Evolutionary conservation across 2,797 vertebrate species (phyloP), one percentile per base, ranked within the genome.

Genomic region (Varecia variegata): DNA sequence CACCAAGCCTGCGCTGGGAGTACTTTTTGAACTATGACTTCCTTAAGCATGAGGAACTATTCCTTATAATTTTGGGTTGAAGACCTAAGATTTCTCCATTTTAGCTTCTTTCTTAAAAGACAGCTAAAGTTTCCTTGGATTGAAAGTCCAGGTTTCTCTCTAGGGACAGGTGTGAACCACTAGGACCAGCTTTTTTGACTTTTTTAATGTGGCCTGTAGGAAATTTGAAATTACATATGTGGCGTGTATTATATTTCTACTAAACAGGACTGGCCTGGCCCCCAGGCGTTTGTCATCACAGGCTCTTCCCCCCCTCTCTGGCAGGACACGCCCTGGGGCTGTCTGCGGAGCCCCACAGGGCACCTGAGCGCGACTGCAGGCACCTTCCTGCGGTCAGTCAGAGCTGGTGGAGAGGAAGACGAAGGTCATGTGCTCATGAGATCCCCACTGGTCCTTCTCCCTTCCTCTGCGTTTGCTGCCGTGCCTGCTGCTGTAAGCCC

Each of bases 281-380:
- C 97, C 98, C 65, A 93, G 97, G 98, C 98, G 92, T 95, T 97
- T 97, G 97, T 97, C 97, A 90, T 97, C 93, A 92, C 94, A 3
- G 96, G 94, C 96, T 97, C 97, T 18, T 97, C 97, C 97, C 89
- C 93, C 87, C 25, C 40, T 95, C 93, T 7, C 96, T 93, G 97
- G 98, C 97, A 96, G 96, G 82, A 97, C 97, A 96, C 83, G 77
- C 1, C 93, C 96, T 88, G 71, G 96, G 93, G 96, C 96, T 95
- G 91, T 45, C 90, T 94, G 79, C 23, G 84, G 86, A 0, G 71
- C 52, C 71, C 43, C n/a, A 60, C 83, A 30, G 85, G 54, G 82
- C 56, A 15, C 82, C 14, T 47, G 92, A 96, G 96, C 5, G 47
- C 96, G 89, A 80, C 89, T 50, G 32, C 85, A 77, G 35, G 95